Percentiles rank a stretch among this genome's conserved stretches.
phyloP scores from a whole-genome alignment of 2,113 vertebrate species.

The Ciconia stormi region DNA sequence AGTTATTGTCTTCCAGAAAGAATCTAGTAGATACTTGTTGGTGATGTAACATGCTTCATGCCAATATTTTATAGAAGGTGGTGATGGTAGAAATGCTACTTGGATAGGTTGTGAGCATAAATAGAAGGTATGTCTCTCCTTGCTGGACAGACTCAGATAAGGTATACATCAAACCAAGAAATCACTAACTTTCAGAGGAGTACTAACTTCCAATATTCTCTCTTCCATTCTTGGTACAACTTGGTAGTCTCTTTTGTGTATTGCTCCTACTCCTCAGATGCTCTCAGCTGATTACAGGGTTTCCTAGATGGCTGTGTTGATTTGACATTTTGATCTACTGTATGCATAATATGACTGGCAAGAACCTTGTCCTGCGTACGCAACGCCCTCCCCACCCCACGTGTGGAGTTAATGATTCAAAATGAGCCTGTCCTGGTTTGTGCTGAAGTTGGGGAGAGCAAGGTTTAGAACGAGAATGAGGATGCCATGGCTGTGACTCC shows the following conservation, averaged over 20 bases:
- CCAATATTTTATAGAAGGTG: neutral
- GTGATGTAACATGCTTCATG: neutral
- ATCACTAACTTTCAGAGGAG: neutral
- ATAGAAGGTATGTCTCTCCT: neutral
- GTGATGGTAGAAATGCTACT: neutral
- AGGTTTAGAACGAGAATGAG: neutral
- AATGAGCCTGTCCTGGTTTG: neutral
- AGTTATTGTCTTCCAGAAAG: neutral
- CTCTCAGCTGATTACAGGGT: neutral
- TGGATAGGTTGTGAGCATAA: neutral
- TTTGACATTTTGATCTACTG: neutral
- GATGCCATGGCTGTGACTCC: neutral
- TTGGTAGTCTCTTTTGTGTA: neutral
- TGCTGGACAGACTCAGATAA: neutral
- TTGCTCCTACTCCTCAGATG: neutral
- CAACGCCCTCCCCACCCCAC: neutral
- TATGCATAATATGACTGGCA: neutral
- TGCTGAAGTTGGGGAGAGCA: neutral
- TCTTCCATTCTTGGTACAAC: neutral
- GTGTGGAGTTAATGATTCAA: neutral
- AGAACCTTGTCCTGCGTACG: neutral
- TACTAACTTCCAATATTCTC: neutral
- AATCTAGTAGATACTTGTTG: neutral
- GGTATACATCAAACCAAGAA: neutral
- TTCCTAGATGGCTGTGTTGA: neutral